Evolutionary conservation across 2,113 vertebrate species (phyloP), one percentile per base, ranked within the genome.

Genomic region (Mormyrus iriodes): DNA sequence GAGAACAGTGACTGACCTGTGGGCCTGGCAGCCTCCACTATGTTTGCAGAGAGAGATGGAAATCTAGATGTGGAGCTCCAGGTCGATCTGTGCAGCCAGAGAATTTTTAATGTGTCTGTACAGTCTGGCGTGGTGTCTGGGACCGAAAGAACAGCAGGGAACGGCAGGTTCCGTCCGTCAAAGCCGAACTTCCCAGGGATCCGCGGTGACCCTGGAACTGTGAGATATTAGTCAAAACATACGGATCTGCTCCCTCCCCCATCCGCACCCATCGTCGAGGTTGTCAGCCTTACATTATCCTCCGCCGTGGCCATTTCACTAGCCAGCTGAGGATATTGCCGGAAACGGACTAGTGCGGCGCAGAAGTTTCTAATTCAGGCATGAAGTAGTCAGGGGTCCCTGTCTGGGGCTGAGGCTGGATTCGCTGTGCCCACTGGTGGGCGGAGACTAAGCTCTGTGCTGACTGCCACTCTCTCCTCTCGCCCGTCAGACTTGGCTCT

Each of bases 401-500:
- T 0, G 1, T 76, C 15, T 35, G 15, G 73, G 4, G 7, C 31
- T 7, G 35, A 7, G 31, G 73, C 35, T 76, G 73, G 35, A 1
- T 42, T 19, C 31, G 2, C 4, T 42, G 35, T 39, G 31, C 31
- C 69, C 73, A 6, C 2, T 19, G 31, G 35, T 13, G 85, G 24
- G 55, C 65, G 17, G 88, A 79, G 73, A 76, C 35, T 6, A 87
- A 69, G 87, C 76, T 9, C 49, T 21, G 84, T 89, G 91, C 94
- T 95, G 94, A 95, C 91, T 87, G 89, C 87, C 92, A 88, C 93
- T 94, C 93, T 95, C 90, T 95, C 91, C 93, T 94, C 91, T 94
- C 91, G 92, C 92, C 90, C 93, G 94, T 95, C 94, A 95, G 95
- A 95, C 91, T 94, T 95, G 94, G 94, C 94, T 91, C 89, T 93